Percentiles rank a stretch among this genome's conserved stretches.
Conservation (phyloP, 2,113 vertebrate genomes). For the Edolisoma coerulescens region DNA sequence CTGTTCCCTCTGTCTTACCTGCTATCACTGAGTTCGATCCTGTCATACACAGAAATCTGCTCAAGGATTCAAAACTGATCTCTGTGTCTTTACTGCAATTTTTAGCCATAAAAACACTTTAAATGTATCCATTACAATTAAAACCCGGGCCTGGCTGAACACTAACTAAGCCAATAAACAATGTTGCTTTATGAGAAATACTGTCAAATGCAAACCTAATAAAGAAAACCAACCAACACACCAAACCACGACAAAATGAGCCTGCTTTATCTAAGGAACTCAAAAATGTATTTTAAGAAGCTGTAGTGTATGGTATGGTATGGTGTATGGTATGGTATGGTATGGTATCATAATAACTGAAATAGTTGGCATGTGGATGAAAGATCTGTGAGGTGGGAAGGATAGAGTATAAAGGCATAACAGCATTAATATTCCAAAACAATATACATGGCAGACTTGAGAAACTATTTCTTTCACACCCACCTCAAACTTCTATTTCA, state of each 20-base stretch:
- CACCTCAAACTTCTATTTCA: not conserved
- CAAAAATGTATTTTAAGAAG: not conserved
- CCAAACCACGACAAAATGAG: not conserved
- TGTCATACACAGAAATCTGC: not conserved
- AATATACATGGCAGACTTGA: not conserved
- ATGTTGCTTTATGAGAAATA: not conserved
- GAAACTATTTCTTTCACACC: not conserved
- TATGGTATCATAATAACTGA: not conserved
- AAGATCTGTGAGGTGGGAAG: not conserved
- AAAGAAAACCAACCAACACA: not conserved
- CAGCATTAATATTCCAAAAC: not conserved
- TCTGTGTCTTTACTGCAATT: not conserved
- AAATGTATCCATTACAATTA: not conserved
- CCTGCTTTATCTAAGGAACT: not conserved
- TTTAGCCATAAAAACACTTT: not conserved
- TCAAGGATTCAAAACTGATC: not conserved
- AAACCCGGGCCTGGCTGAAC: not conserved
- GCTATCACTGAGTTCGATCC: not conserved
- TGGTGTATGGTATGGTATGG: too few relatives aligned
- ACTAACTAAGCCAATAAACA: not conserved
- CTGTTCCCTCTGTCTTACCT: not conserved
- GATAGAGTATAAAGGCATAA: not conserved
- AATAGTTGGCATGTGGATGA: not conserved
- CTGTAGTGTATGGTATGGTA: fast-evolving
- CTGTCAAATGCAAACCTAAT: not conserved